Percentiles rank a stretch among this genome's conserved stretches.
Evolutionary conservation across 2,113 vertebrate species (phyloP).

Genomic region (Bubo scandiacus): DNA sequence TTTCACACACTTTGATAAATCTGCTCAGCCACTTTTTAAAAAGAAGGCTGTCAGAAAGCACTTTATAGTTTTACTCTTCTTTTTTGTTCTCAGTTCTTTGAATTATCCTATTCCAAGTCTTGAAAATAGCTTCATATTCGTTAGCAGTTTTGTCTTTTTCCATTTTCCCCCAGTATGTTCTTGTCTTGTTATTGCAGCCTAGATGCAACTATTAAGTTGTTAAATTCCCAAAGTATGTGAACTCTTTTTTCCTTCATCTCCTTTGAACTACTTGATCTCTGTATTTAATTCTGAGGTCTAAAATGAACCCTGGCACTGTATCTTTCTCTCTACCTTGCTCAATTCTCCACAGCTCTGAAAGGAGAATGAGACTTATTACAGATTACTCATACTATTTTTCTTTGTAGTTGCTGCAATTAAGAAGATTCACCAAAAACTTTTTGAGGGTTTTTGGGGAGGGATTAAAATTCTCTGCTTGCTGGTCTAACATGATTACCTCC

Average conservation of each 20-base stretch:
- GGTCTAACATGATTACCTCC: neutral
- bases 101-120: slow-evolving; percentile 4
- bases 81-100: slow-evolving; percentile 39
- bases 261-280: slow-evolving; percentile 51
- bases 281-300: slow-evolving; percentile 46
- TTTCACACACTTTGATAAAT: slow-evolving; percentile 41
- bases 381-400: slow-evolving; percentile 42
- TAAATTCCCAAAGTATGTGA: neutral
- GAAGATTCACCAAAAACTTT: slow-evolving; percentile 20
- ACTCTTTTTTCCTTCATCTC: neutral
- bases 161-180: neutral
- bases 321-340: slow-evolving; percentile 13
- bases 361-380: slow-evolving; percentile 21
- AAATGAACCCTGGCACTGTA: neutral
- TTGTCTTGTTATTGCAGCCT: neutral
- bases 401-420: slow-evolving; percentile 55
- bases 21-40: neutral
- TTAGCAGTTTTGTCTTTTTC: slow-evolving; percentile 27
- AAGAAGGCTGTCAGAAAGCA: neutral
- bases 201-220: neutral
- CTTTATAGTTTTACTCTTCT: neutral
- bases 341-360: slow-evolving; percentile 45
- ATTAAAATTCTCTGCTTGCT: slow-evolving; percentile 10
- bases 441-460: neutral
- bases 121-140: neutral